phyloP scores from a whole-genome alignment of 2,113 vertebrate species.

The Lichenostomus cassidix region DNA sequence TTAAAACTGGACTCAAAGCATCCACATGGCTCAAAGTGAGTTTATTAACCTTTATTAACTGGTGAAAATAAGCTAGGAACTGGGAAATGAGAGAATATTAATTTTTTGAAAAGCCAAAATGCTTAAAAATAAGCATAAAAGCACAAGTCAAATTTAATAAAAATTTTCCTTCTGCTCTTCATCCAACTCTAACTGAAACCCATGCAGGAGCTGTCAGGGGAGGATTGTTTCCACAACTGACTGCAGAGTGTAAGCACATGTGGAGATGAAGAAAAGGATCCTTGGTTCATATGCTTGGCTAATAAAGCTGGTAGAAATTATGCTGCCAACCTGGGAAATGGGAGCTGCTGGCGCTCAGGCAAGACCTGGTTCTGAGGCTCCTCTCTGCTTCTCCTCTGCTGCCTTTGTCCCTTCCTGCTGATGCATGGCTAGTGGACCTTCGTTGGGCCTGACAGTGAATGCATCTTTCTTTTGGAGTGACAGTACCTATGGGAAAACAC shows the following conservation, averaged over 20 bases:
- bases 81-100: background rate
- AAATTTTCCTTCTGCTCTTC: background rate
- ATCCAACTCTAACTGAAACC: background rate
- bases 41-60: background rate
- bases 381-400: background rate
- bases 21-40: background rate
- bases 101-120: background rate
- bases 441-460: accelerated
- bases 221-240: background rate
- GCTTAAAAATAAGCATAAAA: background rate
- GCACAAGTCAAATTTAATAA: background rate
- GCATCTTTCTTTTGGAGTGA: background rate
- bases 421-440: background rate
- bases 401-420: background rate
- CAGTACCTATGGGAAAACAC: background rate
- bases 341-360: background rate
- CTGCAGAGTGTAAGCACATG: accelerated
- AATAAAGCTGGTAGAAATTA: background rate
- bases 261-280: background rate
- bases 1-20: background rate
- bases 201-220: background rate
- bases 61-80: background rate
- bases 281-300: background rate
- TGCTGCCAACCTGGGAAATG: background rate
- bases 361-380: background rate